These are phyloP conservation scores for Drosophila diplacantha DNA, from an alignment of 2,888 invertebrate species.

Conservation along the genomic window DNA sequence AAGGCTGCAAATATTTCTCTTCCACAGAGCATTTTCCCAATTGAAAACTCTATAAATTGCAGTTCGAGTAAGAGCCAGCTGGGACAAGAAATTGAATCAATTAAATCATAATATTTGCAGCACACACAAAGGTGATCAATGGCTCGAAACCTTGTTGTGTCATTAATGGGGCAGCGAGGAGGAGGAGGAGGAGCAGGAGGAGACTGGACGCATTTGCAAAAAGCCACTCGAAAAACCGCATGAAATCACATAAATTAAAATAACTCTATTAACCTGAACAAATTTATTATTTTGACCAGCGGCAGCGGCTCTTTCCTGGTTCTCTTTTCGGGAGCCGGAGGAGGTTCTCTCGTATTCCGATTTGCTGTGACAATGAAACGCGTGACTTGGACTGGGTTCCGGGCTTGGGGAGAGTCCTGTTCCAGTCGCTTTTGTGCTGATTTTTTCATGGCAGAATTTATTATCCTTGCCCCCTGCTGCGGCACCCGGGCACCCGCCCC, in stretches of 20 bases:
- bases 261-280: constrained; percentile 76
- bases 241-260: constrained; percentile 74
- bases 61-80: constrained; percentile 12
- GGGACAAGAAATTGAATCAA: constrained; percentile 26
- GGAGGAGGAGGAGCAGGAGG: too few relatives aligned
- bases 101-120: constrained; percentile 37
- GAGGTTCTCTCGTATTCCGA: constrained; percentile 8
- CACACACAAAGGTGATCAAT: constrained; percentile 23
- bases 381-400: constrained; percentile 27
- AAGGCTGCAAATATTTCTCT: neutral
- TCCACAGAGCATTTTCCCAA: neutral
- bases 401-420: constrained; percentile 11
- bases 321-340: neutral
- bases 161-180: constrained; percentile 25
- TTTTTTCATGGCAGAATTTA: constrained; percentile 50
- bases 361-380: constrained; percentile 40
- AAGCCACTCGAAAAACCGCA: constrained; percentile 70
- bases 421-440: constrained; percentile 28
- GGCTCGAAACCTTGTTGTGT: constrained; percentile 30
- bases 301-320: constrained; percentile 27
- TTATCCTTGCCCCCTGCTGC: constrained; percentile 60
- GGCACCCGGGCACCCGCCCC: constrained; percentile 14
- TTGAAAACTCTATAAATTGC: constrained; percentile 1
- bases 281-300: constrained; percentile 74
- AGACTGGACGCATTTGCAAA: constrained; percentile 66